Evolutionary conservation across 1,140 invertebrate genomes (phyloP), one percentile per base, ranked within the genome.

Genomic region (Lepidurus couesii): DNA sequence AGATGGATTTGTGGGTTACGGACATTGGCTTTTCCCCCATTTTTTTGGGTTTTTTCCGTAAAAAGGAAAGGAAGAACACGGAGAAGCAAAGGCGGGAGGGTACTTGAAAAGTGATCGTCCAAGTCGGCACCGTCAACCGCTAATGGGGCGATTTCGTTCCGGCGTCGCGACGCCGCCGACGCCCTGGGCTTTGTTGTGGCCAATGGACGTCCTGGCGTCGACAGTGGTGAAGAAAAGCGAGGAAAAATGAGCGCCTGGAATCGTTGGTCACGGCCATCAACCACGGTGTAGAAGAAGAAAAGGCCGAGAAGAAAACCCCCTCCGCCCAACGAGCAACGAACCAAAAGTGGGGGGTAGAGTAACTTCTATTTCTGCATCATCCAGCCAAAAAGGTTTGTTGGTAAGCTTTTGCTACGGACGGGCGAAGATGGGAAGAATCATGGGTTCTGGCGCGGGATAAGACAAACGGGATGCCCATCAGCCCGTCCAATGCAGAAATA

Each of bases 141-240:
- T 65, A 65, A 65, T 65, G 53, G 53, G 53, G 53, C 53, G 53
- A 65, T 65, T 65, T 65, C 53, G 53, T 65, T 65, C 53, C 53
- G 53, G 53, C 53, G 53, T 65, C 53, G 53, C 53, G 53, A 65
- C 53, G 53, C 53, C 53, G 53, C 53, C 53, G 53, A 65, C 53
- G 53, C 53, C 53, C 53, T 65, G 53, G 53, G 16, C 53, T 65
- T 65, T 65, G 53, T 65, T 65, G 53, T 65, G 53, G 53, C 53
- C 53, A 65, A 65, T 65, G 53, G 53, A 65, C 53, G 53, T 65
- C 53, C 53, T 65, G 53, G 53, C 53, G 53, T 65, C 53, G 53
- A 65, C 53, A 65, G 53, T 65, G 53, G 53, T 65, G 53, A 65
- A 65, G 53, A 65, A 65, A 65, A 65, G 53, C 53, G 53, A 65